Evolutionary conservation across 2,113 vertebrate species (phyloP), one percentile per base, ranked within the genome.

Genomic region (Opisthocomus hoazin): DNA sequence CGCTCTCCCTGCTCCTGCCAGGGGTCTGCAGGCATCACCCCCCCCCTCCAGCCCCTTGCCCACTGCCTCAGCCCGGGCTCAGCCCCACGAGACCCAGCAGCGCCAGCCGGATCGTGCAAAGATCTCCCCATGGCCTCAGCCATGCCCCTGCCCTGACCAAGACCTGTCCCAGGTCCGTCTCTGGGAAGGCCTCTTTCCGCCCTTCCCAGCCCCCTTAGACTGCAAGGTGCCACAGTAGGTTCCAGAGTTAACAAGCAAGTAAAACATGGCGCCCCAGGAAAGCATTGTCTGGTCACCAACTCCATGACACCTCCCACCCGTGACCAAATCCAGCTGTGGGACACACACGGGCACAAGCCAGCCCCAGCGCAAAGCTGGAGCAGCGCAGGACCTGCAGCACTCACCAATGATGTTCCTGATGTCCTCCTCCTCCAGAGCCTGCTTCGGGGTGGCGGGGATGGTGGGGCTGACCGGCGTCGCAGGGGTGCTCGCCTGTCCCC

Each of bases 361-460:
- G 57, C 14, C 20, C 56, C 11, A 10, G 1, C 0, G 1, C 34
- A 15, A 12, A 54, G 46, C 45, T 41, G 57, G 23, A 30, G 13
- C 0, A 0, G 10, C 16, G n/a, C 85, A 83, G 56, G 30, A 70
- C 48, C 60, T 37, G 27, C 39, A 45, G 46, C 41, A 95, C 98
- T 98, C 95, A 98, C 98, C 98, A 27, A 98, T 98, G 87, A 98
- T 97, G 77, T 96, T 98, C 77, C 97, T 94, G 76, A 98, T 97
- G 92, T 97, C 97, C 74, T 97, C 97, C 69, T 98, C 98, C 39
- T 98, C 98, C 1, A 97, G 93, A 21, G 56, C 96, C 64, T 96
- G 84, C 39, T 97, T 97, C 0, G 97, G 97, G 12, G 93, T 95
- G 69, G 89, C 80, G 0, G 96, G 63, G 7, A 84, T 86, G 24